Base-by-base conservation (phyloP, 2,113 vertebrate genomes). In the Mastomys coucha region DNA sequence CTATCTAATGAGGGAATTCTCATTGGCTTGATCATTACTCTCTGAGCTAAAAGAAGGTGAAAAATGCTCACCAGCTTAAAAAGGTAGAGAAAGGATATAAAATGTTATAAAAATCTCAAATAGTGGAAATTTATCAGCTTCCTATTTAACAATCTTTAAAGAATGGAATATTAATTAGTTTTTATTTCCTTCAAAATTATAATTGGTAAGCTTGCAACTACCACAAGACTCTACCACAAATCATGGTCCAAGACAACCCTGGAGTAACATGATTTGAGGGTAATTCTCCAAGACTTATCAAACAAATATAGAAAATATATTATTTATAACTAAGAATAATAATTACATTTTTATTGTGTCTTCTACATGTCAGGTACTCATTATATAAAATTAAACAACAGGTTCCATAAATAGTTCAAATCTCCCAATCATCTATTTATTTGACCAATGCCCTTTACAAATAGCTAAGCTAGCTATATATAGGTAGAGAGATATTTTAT, bases 111-210 rank as follows among this genome's bases (percentile, higher is more conserved):
- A 84, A 89, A 73, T 84, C 76, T 33, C 20, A 91, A 69, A 94
- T 91, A 86, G 36, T 42, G 60, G 65, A 33, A 81, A 16, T 56
- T n/a, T 20, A 75, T 73, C 63, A 73, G 78, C 31, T 91, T 92
- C 28, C 89, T 91, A 53, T 16, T 19, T 78, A 87, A 87, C 33
- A 92, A 10, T n/a, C 63, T 80, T 80, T 92, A 84, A 81, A 85
- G 4, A 88, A 49, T 75, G 16, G 2, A 0, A 13, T 36, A 73
- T 12, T 70, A 69, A 11, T 69, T 78, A 24, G 10, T 56, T 81
- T 63, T 67, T 63, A 42, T 75, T 26, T 36, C 26, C 28, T 80
- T 51, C 39, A 60, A 82, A 94, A 39, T 16, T 58, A 65, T 77
- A 73, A 88, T 7, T 78, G 4, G n/a, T 2, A 91, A 78, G 0